Evolutionary conservation across 1,140 invertebrate genomes (phyloP).

Genomic region (Magallana gigas): DNA sequence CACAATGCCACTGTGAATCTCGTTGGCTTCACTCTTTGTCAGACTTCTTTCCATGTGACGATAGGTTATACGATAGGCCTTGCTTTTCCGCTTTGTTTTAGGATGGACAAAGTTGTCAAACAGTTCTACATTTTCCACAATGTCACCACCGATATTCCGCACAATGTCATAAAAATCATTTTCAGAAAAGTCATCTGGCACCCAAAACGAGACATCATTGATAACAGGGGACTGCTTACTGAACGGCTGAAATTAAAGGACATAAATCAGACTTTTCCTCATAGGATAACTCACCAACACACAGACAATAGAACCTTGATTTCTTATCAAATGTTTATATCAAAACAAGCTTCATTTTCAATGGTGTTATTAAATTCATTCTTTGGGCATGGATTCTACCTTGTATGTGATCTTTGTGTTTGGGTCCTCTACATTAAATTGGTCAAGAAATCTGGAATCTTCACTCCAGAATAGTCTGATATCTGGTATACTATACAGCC

Average conservation of each 20-base stretch:
- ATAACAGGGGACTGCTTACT: constrained; percentile 93
- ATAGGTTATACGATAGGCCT: constrained; percentile 96
- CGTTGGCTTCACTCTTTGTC: constrained; percentile 92
- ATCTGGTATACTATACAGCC: constrained; percentile 95
- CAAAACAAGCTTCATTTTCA: not conserved
- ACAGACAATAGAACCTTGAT: too few species aligned
- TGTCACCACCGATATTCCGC: constrained; percentile 90
- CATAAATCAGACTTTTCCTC: too few species aligned
- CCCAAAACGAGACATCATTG: constrained; percentile 98
- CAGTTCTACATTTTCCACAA: constrained; percentile 90
- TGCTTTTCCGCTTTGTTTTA: constrained; percentile 89
- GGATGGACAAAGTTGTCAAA: constrained; percentile 94
- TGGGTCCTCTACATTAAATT: constrained; percentile 90
- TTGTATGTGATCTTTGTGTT: constrained; percentile 84
- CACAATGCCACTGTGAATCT: constrained; percentile 90
- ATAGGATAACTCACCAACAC: too few species aligned
- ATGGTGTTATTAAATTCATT: not conserved
- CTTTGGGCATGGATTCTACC: constrained; percentile 78
- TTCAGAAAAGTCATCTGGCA: constrained; percentile 86
- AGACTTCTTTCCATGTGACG: constrained; percentile 94
- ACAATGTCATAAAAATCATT: constrained; percentile 98
- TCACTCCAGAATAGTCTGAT: constrained; percentile 95
- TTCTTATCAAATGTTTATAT: too few species aligned
- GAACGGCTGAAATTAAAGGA: constrained; percentile 85
- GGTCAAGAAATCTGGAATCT: constrained; percentile 94